phyloP scores from a whole-genome alignment of 2,888 invertebrate genomes.

The Eupithecia inturbata region DNA sequence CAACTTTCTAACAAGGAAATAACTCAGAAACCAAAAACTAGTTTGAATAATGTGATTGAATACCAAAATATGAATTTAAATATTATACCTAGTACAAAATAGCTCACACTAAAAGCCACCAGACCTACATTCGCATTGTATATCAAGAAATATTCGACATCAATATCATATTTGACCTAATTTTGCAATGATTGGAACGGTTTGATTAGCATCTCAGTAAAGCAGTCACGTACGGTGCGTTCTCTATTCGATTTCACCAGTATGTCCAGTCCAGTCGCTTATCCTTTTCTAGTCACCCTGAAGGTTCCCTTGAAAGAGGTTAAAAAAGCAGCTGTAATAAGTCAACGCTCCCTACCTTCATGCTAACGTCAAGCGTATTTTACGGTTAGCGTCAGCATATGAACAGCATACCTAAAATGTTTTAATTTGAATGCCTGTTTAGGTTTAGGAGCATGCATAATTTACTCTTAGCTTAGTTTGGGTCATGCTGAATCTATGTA shows the following conservation, averaged over 20 bases:
- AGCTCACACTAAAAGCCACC: not conserved
- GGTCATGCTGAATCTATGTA: not conserved
- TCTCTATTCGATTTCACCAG: conserved; percentile 48
- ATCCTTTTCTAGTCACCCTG: not conserved
- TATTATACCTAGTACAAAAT: not conserved
- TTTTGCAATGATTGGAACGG: conserved; percentile 41
- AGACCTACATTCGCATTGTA: conserved; percentile 12
- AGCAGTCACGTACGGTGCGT: conserved; percentile 42
- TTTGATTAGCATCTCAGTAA: conserved; percentile 39
- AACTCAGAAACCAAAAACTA: not conserved
- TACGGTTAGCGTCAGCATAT: not conserved
- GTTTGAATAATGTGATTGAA: not conserved
- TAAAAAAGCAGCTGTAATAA: not conserved
- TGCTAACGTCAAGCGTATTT: not conserved
- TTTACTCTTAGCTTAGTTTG: not conserved
- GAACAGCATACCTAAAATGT: not conserved
- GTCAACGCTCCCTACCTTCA: not conserved
- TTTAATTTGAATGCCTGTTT: not conserved
- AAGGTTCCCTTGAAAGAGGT: not conserved
- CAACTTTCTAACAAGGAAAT: not conserved
- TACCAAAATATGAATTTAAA: not conserved
- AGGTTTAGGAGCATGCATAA: not conserved
- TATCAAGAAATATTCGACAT: conserved; percentile 15
- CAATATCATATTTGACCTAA: conserved; percentile 40
- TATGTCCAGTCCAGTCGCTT: not conserved